These are phyloP conservation scores for Agriopis marginaria DNA, from an alignment of 2,888 invertebrate genomes.

Conservation along the genomic window DNA sequence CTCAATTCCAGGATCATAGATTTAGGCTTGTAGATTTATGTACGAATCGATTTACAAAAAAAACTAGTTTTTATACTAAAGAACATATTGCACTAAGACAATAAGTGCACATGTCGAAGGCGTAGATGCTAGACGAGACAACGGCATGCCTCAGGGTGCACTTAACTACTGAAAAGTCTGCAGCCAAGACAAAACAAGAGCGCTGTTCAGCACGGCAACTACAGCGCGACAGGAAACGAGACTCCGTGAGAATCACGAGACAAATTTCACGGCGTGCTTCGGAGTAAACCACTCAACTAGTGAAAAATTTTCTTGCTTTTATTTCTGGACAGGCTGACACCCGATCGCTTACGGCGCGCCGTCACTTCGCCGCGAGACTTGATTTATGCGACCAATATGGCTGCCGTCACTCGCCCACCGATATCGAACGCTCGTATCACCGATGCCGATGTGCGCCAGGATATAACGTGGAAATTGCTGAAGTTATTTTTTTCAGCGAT, in stretches of 20 bases:
- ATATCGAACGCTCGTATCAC: slow-evolving; percentile 77
- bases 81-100: neutral
- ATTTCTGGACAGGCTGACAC: slow-evolving; percentile 81
- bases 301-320: slow-evolving; percentile 80
- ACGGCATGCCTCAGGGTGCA: slow-evolving; percentile 9
- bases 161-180: slow-evolving; percentile 18
- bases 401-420: slow-evolving; percentile 75
- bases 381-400: slow-evolving; percentile 86
- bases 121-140: slow-evolving; percentile 13
- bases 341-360: slow-evolving; percentile 82
- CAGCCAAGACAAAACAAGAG: slow-evolving; percentile 33
- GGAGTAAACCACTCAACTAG: slow-evolving; percentile 82
- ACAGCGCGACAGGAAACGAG: slow-evolving; percentile 42
- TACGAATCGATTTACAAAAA: neutral
- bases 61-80: neutral
- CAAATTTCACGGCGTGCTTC: slow-evolving; percentile 79
- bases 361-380: slow-evolving; percentile 79
- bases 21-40: neutral
- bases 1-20: neutral
- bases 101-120: neutral
- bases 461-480: slow-evolving; percentile 51
- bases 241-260: slow-evolving; percentile 56
- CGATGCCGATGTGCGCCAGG: slow-evolving; percentile 55
- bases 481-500: slow-evolving; percentile 39
- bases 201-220: slow-evolving; percentile 26